phyloP scores from a whole-genome alignment of 2,888 invertebrate genomes.

The Parnassius smintheus region DNA sequence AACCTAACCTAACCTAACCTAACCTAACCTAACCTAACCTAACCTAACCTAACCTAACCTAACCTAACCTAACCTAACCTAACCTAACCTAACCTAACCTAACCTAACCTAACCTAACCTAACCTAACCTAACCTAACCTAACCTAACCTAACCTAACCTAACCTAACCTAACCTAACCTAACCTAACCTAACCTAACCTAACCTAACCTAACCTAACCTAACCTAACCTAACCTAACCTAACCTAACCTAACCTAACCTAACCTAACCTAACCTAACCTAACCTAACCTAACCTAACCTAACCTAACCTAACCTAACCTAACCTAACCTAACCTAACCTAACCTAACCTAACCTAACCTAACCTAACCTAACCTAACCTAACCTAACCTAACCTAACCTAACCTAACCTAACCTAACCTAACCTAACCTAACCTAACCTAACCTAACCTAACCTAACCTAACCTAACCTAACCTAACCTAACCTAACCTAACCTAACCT shows the following conservation, averaged over 20 bases:
- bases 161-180: constrained; percentile 32
- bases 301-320: constrained; percentile 28
- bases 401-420: constrained; percentile 6
- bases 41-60: too few relatives aligned
- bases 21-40: too few relatives aligned
- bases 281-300: constrained; percentile 30
- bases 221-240: constrained; percentile 27
- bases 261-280: constrained; percentile 27
- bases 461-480: constrained; percentile 9
- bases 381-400: constrained; percentile 15
- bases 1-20: too few relatives aligned
- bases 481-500: constrained; percentile 9
- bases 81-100: constrained; percentile 3
- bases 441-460: constrained; percentile 8
- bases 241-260: constrained; percentile 26
- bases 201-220: constrained; percentile 29
- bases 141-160: constrained; percentile 33
- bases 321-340: constrained; percentile 8
- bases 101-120: constrained; percentile 32
- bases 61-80: constrained; percentile 26
- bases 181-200: constrained; percentile 26
- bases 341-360: constrained; percentile 9
- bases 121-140: constrained; percentile 35
- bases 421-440: neutral
- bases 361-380: constrained; percentile 6